Base-by-base conservation (phyloP, 2,888 invertebrate species). In the Drosophila demipolita region DNA sequence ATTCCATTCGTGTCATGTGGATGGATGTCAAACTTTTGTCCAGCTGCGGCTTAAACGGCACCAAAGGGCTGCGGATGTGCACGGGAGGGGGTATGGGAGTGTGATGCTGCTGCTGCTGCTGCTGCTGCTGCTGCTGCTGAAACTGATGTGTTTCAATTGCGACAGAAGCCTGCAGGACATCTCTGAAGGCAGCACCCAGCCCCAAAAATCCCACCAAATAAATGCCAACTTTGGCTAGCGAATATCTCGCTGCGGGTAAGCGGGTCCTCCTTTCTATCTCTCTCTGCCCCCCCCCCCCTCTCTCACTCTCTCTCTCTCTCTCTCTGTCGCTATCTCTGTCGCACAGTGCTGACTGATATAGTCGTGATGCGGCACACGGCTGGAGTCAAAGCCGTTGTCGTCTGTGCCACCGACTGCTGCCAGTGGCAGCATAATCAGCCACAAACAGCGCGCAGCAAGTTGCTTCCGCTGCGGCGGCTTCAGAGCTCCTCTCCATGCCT, bases 351-450 rank as follows among this genome's bases (percentile, higher is more conserved):
- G 58, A 53, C 53, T 63, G 58, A 53, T 59, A 45, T 52, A 33
- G 20, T 80, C 83, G 72, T 72, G 67, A 77, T 68, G 53, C 45
- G 36, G 54, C 79, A 45, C 20, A 23, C 78, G 63, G 77, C 81
- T 73, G 78, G 78, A 80, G 80, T 68, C 76, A 62, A 54, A 66
- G 72, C 64, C 53, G 68, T 60, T 45, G 45, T 45, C 59, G 49
- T 54, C 62, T 57, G 60, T 72, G 78, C 69, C 78, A 59, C 50
- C 66, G 54, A 54, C 79, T 62, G 68, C 73, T 79, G 86, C 77
- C 73, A 78, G 81, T 90, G 84, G 91, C 90, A 90, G 90, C 91
- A 87, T 91, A 91, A 91, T 91, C 91, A 91, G 91, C 90, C 90
- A 87, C 89, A 90, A 90, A 91, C 90, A 89, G 83, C 82, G 90